phyloP scores from a whole-genome alignment of 2,888 invertebrate species.

The Habrosyne pyritoides region DNA sequence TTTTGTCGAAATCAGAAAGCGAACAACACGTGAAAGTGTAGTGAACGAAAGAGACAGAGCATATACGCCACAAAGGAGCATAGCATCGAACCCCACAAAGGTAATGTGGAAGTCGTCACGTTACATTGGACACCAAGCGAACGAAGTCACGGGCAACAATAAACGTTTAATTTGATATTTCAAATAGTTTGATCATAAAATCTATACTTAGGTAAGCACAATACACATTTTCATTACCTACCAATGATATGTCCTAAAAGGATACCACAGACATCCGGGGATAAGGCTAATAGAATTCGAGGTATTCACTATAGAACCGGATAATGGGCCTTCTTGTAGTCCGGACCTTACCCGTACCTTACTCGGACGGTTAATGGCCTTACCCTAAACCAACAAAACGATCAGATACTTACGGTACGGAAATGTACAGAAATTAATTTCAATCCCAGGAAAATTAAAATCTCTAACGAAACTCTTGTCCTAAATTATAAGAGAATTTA shows the following conservation, averaged over 20 bases:
- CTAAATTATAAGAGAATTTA: constrained; percentile 49
- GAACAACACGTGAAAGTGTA: too few species aligned
- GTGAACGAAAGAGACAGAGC: too few species aligned
- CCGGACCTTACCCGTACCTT: background rate
- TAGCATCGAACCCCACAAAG: too few species aligned
- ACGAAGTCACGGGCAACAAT: too few species aligned
- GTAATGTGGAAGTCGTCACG: too few species aligned
- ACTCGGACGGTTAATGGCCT: background rate
- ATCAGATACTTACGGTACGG: background rate
- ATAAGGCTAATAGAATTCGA: constrained; percentile 1
- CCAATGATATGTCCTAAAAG: background rate
- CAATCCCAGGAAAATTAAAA: constrained; percentile 22
- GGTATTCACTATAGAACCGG: background rate
- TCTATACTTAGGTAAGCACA: background rate
- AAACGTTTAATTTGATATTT: too few species aligned
- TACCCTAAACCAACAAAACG: background rate
- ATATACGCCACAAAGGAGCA: too few species aligned
- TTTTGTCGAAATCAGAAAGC: too few species aligned
- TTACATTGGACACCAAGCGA: too few species aligned
- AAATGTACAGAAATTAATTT: constrained; percentile 10
- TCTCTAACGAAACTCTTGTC: constrained; percentile 28
- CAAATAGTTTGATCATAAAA: too few species aligned
- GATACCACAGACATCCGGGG: background rate
- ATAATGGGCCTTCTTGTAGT: background rate
- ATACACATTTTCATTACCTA: background rate